phyloP scores from a whole-genome alignment of 2,797 vertebrate genomes.

The Phaenicophaeus curvirostris region DNA sequence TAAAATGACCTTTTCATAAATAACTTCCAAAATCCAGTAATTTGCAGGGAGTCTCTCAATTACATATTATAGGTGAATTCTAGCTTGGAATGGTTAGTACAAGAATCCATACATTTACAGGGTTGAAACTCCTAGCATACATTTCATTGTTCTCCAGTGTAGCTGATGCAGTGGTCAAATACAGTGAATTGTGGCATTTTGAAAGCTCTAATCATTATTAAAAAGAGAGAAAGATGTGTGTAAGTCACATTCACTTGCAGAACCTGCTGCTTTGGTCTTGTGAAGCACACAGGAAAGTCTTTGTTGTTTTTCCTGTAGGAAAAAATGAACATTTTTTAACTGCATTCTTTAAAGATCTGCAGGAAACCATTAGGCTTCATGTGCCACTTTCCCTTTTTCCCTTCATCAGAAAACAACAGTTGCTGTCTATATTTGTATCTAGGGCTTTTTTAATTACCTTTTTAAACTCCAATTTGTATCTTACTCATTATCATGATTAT shows the following conservation, averaged over 20 bases:
- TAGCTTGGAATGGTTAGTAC: not conserved
- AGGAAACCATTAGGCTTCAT: not conserved
- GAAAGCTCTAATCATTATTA: not conserved
- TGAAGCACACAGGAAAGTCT: not conserved
- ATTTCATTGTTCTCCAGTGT: not conserved
- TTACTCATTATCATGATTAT: not conserved
- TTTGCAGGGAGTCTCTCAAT: not conserved
- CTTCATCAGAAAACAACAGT: not conserved
- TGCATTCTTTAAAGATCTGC: not conserved
- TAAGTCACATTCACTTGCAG: not conserved
- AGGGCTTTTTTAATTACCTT: not conserved
- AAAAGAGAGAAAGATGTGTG: not conserved
- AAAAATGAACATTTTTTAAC: not conserved
- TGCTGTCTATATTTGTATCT: not conserved
- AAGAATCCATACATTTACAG: not conserved
- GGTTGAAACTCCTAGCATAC: not conserved
- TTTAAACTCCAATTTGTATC: not conserved
- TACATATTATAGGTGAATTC: not conserved
- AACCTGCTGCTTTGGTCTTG: not conserved
- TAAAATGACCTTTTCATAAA: not conserved
- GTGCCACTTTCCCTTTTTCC: not conserved
- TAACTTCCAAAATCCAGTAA: not conserved
- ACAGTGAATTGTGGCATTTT: not conserved
- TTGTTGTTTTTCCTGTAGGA: not conserved
- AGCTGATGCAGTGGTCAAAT: not conserved